Percentiles rank a stretch among this genome's conserved stretches.
Conservation (phyloP, 2,888 invertebrate species). For the Trachelus stipa region DNA sequence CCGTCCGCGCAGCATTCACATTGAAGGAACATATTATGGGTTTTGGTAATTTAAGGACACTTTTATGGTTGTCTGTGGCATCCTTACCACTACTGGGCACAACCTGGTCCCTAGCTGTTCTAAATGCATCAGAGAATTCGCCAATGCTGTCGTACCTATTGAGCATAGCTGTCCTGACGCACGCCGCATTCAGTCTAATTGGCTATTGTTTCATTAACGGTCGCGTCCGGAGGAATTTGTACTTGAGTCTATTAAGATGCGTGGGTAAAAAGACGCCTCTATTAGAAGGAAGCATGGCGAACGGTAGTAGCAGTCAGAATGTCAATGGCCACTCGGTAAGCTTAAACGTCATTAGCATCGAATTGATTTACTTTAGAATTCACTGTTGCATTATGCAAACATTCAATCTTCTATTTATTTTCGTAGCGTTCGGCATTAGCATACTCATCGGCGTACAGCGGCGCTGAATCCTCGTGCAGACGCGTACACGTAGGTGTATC, state of each 20-base stretch:
- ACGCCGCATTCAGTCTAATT: conserved; percentile 85
- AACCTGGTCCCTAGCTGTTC: conserved; percentile 87
- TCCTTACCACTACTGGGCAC: conserved; percentile 86
- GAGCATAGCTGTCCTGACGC: conserved; percentile 80
- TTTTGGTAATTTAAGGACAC: conserved; percentile 74
- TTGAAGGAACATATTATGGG: conserved; percentile 91
- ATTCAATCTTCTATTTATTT: conserved; percentile 18
- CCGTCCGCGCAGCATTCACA: conserved; percentile 91
- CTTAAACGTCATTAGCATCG: conserved; percentile 15
- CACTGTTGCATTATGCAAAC: conserved; percentile 14
- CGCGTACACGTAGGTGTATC: conserved; percentile 90
- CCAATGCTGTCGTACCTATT: conserved; percentile 81
- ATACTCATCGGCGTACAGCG: conserved; percentile 85
- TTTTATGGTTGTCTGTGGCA: conserved; percentile 88
- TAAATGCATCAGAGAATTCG: conserved; percentile 81
- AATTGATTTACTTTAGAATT: conserved; percentile 3
- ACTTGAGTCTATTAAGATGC: conserved; percentile 77
- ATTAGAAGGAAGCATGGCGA: conserved; percentile 79
- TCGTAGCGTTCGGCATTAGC: conserved; percentile 82
- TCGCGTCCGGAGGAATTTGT: conserved; percentile 83
- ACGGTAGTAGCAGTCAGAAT: conserved; percentile 80
- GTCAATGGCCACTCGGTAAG: conserved; percentile 74
- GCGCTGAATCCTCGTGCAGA: conserved; percentile 74
- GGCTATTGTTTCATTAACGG: conserved; percentile 91
- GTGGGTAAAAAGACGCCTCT: conserved; percentile 86